Evolutionary conservation across 2,113 vertebrate genomes (phyloP).

Genomic region (Opisthocomus hoazin): DNA sequence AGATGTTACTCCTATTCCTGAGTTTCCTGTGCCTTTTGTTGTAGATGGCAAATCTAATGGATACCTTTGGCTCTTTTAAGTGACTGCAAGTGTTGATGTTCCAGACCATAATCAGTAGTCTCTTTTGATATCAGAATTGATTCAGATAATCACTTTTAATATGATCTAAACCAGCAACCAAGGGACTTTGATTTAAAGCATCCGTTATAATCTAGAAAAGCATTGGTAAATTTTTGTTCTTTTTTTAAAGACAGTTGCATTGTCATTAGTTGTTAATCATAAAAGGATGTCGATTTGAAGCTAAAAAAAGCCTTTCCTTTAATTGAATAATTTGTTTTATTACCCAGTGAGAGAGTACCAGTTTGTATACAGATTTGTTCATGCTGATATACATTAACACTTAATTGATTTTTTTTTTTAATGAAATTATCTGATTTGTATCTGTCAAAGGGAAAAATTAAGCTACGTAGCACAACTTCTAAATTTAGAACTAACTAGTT

Average conservation of each 20-base stretch:
- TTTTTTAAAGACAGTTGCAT: not conserved
- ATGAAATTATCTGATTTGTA: not conserved
- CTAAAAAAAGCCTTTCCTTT: not conserved
- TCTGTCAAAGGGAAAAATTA: not conserved
- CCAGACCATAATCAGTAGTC: not conserved
- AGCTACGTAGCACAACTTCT: not conserved
- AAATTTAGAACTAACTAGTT: not conserved
- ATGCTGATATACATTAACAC: not conserved
- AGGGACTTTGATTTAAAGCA: not conserved
- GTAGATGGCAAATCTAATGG: not conserved
- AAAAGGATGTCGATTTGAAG: not conserved
- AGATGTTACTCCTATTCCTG: not conserved
- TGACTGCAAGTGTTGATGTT: not conserved
- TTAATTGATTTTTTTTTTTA: not conserved
- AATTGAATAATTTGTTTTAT: not conserved
- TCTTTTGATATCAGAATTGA: not conserved
- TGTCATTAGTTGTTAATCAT: not conserved
- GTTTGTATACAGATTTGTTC: not conserved
- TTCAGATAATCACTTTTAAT: not conserved
- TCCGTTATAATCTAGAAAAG: not conserved
- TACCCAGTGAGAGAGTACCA: not conserved
- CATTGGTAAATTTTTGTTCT: not conserved
- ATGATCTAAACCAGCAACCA: not conserved
- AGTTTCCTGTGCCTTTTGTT: not conserved
- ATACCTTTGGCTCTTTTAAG: not conserved